Evolutionary conservation across 2,888 invertebrate genomes (phyloP).

Genomic region (Graphium colonna): DNA sequence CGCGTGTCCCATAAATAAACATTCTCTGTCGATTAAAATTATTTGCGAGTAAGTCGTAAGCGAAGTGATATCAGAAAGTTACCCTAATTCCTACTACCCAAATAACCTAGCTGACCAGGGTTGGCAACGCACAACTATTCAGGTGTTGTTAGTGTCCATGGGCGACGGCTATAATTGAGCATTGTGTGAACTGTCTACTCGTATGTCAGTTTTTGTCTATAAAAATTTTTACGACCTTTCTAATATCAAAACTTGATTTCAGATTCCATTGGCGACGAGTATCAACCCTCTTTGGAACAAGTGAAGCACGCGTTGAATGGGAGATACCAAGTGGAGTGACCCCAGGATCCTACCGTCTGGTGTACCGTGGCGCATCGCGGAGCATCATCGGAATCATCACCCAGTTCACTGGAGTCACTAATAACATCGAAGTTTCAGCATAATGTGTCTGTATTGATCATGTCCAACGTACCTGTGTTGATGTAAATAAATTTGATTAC

Average conservation of each 20-base stretch:
- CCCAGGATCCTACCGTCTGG: constrained; percentile 87
- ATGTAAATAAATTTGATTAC: neutral
- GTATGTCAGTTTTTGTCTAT: neutral
- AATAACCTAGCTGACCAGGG: too few relatives aligned
- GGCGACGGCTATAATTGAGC: too few relatives aligned
- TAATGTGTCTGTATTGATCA: neutral
- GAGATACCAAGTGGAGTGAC: constrained; percentile 82
- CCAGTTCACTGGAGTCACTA: constrained; percentile 81
- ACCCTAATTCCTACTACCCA: too few relatives aligned
- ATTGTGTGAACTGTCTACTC: too few relatives aligned
- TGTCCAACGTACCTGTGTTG: constrained; percentile 3
- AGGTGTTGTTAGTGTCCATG: too few relatives aligned
- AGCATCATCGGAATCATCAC: constrained; percentile 81
- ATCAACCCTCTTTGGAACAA: constrained; percentile 85
- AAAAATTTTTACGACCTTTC: neutral
- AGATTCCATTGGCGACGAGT: constrained; percentile 91
- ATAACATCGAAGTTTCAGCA: constrained; percentile 56
- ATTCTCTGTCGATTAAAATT: too few relatives aligned
- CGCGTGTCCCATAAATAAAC: too few relatives aligned
- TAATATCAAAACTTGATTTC: constrained; percentile 20
- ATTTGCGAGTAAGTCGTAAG: too few relatives aligned
- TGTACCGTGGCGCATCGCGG: constrained; percentile 88
- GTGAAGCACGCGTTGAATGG: constrained; percentile 89
- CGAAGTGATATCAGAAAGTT: too few relatives aligned
- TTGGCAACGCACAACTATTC: too few relatives aligned